These are phyloP conservation scores for Wasmannia auropunctata DNA, from an alignment of 1,140 invertebrate genomes.

Conservation along the genomic window DNA sequence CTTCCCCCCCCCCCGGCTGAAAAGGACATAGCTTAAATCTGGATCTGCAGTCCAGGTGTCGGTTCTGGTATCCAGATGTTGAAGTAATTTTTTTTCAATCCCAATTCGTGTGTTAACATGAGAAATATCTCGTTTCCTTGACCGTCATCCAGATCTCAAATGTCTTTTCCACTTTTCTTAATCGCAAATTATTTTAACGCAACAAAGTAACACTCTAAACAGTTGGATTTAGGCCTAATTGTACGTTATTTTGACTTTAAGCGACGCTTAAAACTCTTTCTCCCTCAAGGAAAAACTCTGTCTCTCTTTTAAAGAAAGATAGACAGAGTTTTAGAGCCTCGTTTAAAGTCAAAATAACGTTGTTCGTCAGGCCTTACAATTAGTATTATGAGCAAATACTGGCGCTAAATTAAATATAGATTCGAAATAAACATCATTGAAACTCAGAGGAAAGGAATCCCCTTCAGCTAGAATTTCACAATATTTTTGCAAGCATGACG, in stretches of 20 bases:
- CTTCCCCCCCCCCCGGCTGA: background rate
- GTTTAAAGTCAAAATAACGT: too few species aligned
- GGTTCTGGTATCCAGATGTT: slow-evolving; percentile 15
- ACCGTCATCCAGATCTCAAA: background rate
- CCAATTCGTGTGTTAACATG: background rate
- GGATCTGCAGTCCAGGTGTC: slow-evolving; percentile 7
- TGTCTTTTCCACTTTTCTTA: background rate
- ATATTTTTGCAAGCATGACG: background rate
- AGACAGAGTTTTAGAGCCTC: too few species aligned
- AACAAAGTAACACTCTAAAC: background rate
- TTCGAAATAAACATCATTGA: background rate
- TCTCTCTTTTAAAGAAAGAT: too few species aligned
- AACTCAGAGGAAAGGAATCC: background rate
- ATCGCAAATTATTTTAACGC: background rate
- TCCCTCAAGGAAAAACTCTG: too few species aligned
- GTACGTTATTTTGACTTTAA: too few species aligned
- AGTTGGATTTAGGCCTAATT: background rate
- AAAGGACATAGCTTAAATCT: background rate
- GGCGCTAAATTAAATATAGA: background rate
- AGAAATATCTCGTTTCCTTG: background rate
- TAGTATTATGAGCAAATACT: background rate
- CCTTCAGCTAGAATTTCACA: background rate
- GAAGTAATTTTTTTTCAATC: slow-evolving; percentile 4
- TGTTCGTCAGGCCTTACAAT: too few species aligned
- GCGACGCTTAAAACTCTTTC: too few species aligned